Evolutionary conservation across 2,797 vertebrate species (phyloP), one percentile per base, ranked within the genome.

Genomic region (Coregonus ussuriensis): DNA sequence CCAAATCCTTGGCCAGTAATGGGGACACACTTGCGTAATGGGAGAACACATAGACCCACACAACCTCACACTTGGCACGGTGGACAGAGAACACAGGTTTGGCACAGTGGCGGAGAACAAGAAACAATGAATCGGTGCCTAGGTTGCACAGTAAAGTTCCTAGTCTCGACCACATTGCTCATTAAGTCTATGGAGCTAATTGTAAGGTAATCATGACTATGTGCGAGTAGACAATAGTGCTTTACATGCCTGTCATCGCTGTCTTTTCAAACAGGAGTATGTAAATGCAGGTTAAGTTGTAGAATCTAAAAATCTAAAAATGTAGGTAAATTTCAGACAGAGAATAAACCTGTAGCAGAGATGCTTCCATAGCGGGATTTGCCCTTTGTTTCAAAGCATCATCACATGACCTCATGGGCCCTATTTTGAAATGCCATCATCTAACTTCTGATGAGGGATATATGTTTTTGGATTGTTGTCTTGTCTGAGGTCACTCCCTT

Each of bases 11-110:
- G 85, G 88, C 90, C 74, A 21, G 76, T 77, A 71, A 72, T 25
- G 84, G 83, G 56, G 81, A 90, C 87, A 82, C 83, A 77, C 83
- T 47, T 47, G 41, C 41, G 88, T 91, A 88, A 92, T 91, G 91
- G 90, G 81, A 89, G 79, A 89, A 85, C 73, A 62, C 80, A 84
- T 73, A 87, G 84, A 86, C 85, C 82, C 25, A n/a, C 33, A 25
- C 37, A 7, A 41, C 37, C 6, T 47, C 41, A 47, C 41, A 47
- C 41, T 47, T 47, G 41, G 41, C 41, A 47, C 41, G 9, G 11
- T 47, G 41, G 41, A 13, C 41, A 47, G 41, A 13, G 41, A 47
- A 47, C 9, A 47, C 56, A 21, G 56, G 7, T 21, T 21, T 62
- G 2, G n/a, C 18, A n/a, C 15, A 21, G 56, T 59, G 6, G 56